Evolutionary conservation across 23 tunicate genomes (phyloP).

Genomic region (Trididemnum nubilum): DNA sequence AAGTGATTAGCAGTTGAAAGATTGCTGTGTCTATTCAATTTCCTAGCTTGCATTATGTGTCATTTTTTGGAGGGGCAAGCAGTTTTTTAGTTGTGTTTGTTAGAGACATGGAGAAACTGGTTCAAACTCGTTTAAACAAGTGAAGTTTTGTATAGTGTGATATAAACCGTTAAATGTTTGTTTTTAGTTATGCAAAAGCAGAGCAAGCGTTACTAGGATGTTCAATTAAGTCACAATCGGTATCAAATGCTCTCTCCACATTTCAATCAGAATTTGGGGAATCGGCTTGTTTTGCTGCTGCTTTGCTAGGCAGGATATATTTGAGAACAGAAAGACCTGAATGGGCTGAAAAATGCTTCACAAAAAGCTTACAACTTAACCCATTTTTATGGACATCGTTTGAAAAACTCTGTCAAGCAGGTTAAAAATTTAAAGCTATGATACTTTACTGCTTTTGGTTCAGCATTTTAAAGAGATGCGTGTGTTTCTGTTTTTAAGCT

Average conservation of each 20-base stretch:
- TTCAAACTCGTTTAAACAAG: too few relatives aligned
- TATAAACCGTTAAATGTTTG: too few relatives aligned
- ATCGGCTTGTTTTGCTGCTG: slow-evolving; percentile 81
- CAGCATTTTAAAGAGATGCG: too few relatives aligned
- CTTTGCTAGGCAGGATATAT: slow-evolving; percentile 71
- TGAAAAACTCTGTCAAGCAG: slow-evolving; percentile 84
- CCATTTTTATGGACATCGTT: slow-evolving; percentile 89
- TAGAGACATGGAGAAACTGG: too few relatives aligned
- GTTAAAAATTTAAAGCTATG: slow-evolving; percentile 26
- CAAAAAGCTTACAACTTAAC: slow-evolving; percentile 63
- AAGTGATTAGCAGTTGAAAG: too few relatives aligned
- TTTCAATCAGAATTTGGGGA: slow-evolving; percentile 79
- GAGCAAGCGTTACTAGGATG: slow-evolving; percentile 59
- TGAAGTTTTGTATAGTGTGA: too few relatives aligned
- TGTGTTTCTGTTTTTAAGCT: too few relatives aligned
- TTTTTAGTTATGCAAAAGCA: slow-evolving; percentile 67
- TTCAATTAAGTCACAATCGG: slow-evolving; percentile 21
- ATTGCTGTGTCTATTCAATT: too few relatives aligned
- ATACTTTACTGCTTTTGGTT: not conserved
- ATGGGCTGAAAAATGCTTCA: slow-evolving; percentile 81
- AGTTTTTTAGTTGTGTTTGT: too few relatives aligned
- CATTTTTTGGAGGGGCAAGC: too few relatives aligned
- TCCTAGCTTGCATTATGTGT: too few relatives aligned
- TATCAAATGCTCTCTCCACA: slow-evolving; percentile 25
- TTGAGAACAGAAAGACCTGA: slow-evolving; percentile 61